Conservation (phyloP, 2,797 vertebrate genomes). For the Ptychobarbus kaznakovi region DNA sequence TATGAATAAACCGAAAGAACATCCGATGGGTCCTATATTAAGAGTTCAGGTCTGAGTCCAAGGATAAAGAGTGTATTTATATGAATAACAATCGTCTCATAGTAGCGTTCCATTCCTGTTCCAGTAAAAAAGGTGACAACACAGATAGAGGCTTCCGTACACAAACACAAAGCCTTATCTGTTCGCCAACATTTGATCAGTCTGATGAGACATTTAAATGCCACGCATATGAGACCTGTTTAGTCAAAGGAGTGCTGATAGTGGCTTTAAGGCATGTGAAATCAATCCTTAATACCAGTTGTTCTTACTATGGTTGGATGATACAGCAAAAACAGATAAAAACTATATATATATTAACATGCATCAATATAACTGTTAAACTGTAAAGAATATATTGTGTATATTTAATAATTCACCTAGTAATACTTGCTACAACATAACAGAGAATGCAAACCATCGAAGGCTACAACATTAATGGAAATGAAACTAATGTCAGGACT, state of each 20-base stretch:
- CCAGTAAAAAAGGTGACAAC: slow-evolving; percentile 42
- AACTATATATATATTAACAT: not conserved
- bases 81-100: slow-evolving; percentile 57
- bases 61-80: slow-evolving; percentile 59
- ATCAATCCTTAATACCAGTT: not conserved
- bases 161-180: slow-evolving; percentile 51
- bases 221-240: not conserved
- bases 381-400: not conserved
- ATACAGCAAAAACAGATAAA: slow-evolving; percentile 3
- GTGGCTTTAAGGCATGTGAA: slow-evolving; percentile 9
- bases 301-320: not conserved
- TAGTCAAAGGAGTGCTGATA: slow-evolving; percentile 19
- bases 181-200: slow-evolving; percentile 20
- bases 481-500: not conserved
- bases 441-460: not conserved
- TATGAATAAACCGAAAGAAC: not conserved
- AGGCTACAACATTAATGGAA: not conserved
- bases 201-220: slow-evolving; percentile 15
- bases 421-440: not conserved
- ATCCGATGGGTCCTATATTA: slow-evolving; percentile 21
- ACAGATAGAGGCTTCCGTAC: not conserved
- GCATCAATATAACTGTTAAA: not conserved
- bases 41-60: not conserved
- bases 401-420: not conserved
- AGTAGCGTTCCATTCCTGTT: slow-evolving; percentile 46